These are phyloP conservation scores for Molorchus minor DNA, from an alignment of 2,888 invertebrate species.

Conservation along the genomic window DNA sequence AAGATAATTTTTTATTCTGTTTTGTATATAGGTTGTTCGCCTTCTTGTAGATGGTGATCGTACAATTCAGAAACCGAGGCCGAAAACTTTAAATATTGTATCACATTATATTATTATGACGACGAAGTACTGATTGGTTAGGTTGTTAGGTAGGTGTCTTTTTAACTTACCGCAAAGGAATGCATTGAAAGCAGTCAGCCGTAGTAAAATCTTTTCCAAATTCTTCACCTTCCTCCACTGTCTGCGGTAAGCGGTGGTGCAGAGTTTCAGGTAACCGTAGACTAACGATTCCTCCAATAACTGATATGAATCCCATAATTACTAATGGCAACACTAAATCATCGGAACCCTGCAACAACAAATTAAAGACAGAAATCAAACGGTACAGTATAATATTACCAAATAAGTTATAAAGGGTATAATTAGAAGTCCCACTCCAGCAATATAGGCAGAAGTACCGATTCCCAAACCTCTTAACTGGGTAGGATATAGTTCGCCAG, in stretches of 20 bases:
- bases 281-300: slow-evolving; percentile 82
- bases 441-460: slow-evolving; percentile 90
- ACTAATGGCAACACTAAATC: slow-evolving; percentile 83
- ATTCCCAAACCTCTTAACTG: slow-evolving; percentile 89
- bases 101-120: no score
- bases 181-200: slow-evolving; percentile 77
- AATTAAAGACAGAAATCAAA: neutral
- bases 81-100: no score
- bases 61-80: no score
- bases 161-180: slow-evolving; percentile 70
- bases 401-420: slow-evolving; percentile 92
- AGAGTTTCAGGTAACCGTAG: slow-evolving; percentile 86
- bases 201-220: slow-evolving; percentile 86
- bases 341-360: slow-evolving; percentile 76
- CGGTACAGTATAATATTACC: slow-evolving; percentile 64
- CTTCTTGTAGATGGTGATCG: no score
- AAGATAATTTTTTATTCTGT: no score
- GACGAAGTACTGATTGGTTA: no score
- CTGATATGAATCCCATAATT: slow-evolving; percentile 84
- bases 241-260: slow-evolving; percentile 84
- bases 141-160: no score
- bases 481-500: slow-evolving; percentile 91
- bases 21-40: no score
- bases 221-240: slow-evolving; percentile 86
- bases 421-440: slow-evolving; percentile 85